These are phyloP conservation scores for Tanytarsus gracilentus DNA, from an alignment of 2,888 invertebrate genomes.

Conservation along the genomic window DNA sequence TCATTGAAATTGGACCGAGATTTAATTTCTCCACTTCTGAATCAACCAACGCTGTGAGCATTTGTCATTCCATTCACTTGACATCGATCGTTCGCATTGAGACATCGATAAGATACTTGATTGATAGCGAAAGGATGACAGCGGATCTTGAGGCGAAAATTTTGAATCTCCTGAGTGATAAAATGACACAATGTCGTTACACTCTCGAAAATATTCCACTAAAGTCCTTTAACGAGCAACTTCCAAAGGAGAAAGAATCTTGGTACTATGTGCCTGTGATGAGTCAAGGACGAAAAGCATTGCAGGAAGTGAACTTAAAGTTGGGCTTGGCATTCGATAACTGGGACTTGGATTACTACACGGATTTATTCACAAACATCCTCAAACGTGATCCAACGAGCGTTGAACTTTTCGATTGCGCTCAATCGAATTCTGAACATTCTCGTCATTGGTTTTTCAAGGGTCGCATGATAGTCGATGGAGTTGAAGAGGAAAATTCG, in stretches of 20 bases:
- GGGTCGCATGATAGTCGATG: slow-evolving; percentile 79
- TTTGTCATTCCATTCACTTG: slow-evolving; percentile 77
- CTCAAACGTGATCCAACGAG: slow-evolving; percentile 89
- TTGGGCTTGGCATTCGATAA: slow-evolving; percentile 86
- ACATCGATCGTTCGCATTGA: slow-evolving; percentile 70
- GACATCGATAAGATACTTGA: slow-evolving; percentile 65
- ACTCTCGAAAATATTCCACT: slow-evolving; percentile 53
- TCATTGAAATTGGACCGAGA: slow-evolving; percentile 85
- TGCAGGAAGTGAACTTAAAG: slow-evolving; percentile 70
- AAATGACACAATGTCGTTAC: slow-evolving; percentile 90
- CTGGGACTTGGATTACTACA: slow-evolving; percentile 87
- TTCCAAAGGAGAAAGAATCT: slow-evolving; percentile 54
- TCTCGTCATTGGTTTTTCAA: slow-evolving; percentile 99
- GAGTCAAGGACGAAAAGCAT: slow-evolving; percentile 63
- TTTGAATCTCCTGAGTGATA: slow-evolving; percentile 66
- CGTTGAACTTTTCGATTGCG: slow-evolving; percentile 95
- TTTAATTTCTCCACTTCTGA: slow-evolving; percentile 92
- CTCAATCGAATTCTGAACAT: slow-evolving; percentile 97
- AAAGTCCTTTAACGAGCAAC: slow-evolving; percentile 57
- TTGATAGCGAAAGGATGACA: slow-evolving; percentile 44
- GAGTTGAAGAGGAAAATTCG: slow-evolving; percentile 61
- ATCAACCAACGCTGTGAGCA: slow-evolving; percentile 93
- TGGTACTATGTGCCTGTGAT: slow-evolving; percentile 81
- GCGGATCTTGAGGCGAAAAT: slow-evolving; percentile 42
- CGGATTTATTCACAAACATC: slow-evolving; percentile 70